Base-by-base conservation (phyloP, 1,140 invertebrate genomes). In the Ostrea denselamellosa region DNA sequence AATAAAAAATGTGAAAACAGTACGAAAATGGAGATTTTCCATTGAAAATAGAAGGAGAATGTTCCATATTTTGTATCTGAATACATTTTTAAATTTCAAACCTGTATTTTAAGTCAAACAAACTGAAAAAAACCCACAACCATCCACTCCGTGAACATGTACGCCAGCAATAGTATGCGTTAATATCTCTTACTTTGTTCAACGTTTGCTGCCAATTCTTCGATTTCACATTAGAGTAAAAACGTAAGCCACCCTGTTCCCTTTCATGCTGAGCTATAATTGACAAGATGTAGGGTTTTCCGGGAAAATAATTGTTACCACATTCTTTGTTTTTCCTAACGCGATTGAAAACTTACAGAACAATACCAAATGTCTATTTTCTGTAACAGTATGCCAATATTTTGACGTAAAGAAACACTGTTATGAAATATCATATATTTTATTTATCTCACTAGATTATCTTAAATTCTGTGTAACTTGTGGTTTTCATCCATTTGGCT, bases 311-410 rank as follows among this genome's bases (percentile, higher is more conserved):
- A 77, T 77, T 77, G 68, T 77, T 77, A 77, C 25, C 68, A 77
- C 68, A 77, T 77, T 77, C 68, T 77, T 28, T 77, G 68, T 77
- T 77, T 77, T 77, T 34, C 68, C 28, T 28, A 71, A 77, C 68
- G 9, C 28, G 28, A 77, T 10, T 77, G 28, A 28, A 77, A 77
- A 77, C 68, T 77, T 77, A 34, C 14, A 77, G 68, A 25, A 22
- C 68, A 77, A 28, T 77, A 34, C 25, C 68, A 14, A 34, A 77
- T 28, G 68, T 14, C 68, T 77, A n/a, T n/a, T 77, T 34, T 77
- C 68, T 25, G 25, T 25, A 25, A 28, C 68, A 28, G 68, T 14
- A 77, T 77, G 68, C 68, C 68, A 77, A 77, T 77, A 77, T 77
- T 77, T 22, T 77, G 68, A 77, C 68, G 68, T 77, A 77, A 77